phyloP scores from a whole-genome alignment of 1,140 invertebrate genomes.

The Drosophila oshimai region DNA sequence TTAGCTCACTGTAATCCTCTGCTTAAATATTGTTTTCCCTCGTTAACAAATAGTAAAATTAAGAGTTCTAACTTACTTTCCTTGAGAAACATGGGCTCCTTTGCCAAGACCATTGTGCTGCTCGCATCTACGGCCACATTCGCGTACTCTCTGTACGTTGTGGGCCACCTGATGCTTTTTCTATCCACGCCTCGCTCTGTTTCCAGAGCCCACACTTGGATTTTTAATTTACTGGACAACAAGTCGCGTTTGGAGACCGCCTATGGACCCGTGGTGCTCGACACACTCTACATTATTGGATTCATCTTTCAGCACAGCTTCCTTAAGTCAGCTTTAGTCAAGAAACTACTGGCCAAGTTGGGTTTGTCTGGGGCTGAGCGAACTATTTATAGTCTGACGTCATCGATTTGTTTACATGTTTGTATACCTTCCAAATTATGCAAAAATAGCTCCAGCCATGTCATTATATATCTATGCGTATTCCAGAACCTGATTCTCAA shows the following conservation, averaged over 20 bases:
- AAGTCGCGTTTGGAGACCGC: conserved; percentile 68
- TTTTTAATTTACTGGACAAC: conserved; percentile 79
- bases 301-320: conserved; percentile 85
- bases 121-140: conserved; percentile 57
- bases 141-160: conserved; percentile 67
- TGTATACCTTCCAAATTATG: conserved; percentile 1
- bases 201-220: conserved; percentile 65
- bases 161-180: conserved; percentile 69
- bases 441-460: conserved; percentile 3
- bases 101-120: conserved; percentile 55
- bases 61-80: not conserved
- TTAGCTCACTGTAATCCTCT: too few species aligned
- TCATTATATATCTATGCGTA: not conserved
- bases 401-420: conserved; percentile 81
- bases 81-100: conserved; percentile 37
- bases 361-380: conserved; percentile 83
- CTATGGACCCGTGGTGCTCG: conserved; percentile 77
- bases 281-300: conserved; percentile 82
- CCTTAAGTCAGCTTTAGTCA: conserved; percentile 83
- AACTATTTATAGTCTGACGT: conserved; percentile 84
- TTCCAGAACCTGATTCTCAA: conserved; percentile 79
- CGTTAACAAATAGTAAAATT: too few species aligned
- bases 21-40: not conserved
- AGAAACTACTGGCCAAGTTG: conserved; percentile 77
- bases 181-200: conserved; percentile 60